Base-by-base conservation (phyloP, 1,140 invertebrate species). In the Aphis gossypii region DNA sequence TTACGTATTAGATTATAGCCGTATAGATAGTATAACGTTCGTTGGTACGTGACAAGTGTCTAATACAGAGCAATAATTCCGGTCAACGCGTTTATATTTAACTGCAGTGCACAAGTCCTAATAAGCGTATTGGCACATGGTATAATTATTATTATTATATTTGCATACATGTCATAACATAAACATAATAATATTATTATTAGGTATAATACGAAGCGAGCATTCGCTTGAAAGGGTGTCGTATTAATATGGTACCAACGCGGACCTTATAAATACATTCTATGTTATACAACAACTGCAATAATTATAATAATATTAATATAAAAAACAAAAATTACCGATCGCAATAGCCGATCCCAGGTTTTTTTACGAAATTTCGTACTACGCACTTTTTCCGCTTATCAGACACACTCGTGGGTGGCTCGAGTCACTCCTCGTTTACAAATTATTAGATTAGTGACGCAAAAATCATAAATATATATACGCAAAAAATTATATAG, bases 41-140 rank as follows among this genome's bases (percentile, higher is more conserved):
- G 86, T 87, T 87, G 11, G 30, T 48, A 87, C 86, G 86, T 87
- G 86, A 87, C 86, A 87, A 87, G 46, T 48, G 86, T 87, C 83
- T 84, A 84, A 82, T 82, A 82, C 35, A 82, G 38, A n/a, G 60
- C 23, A 68, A 84, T 84, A 84, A 84, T 86, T 86, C 84, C 84
- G 84, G 25, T 86, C 84, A 46, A 86, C 44, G 46, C 25, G 84
- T 48, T 86, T 86, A 86, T 86, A 86, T 86, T 46, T 23, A 11
- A 84, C 82, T 41, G 82, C 82, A 25, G 82, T n/a, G 60, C 18
- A n/a, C 8, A 68, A 68, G 60, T 82, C 76, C 76, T 21, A 68
- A 68, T 82, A 82, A 68, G 35, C 83, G 41, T 44, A 86, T 82
- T 82, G 76, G 38, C 83, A 86, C 83, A 30, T 46, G 46, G 9